A percentile compares a stretch with the other conserved stretches of the same genome.
Conservation (phyloP, 2,113 vertebrate species). For the Vicugna pacos region DNA sequence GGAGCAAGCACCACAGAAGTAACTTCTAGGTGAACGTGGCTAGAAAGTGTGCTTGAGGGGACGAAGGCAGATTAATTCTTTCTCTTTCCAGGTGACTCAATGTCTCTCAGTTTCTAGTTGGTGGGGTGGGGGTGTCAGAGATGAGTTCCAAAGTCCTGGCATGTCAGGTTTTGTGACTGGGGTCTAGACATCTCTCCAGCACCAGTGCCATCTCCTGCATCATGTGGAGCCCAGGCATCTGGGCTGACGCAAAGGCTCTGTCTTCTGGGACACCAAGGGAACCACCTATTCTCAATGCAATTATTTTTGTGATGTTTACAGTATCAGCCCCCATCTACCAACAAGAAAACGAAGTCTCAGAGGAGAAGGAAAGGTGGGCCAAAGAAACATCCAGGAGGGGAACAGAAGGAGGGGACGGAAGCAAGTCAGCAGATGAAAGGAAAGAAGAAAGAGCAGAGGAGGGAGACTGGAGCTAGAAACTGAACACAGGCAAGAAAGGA, state of each 20-base stretch:
- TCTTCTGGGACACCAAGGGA: not conserved
- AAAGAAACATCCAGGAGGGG: constrained; percentile 64
- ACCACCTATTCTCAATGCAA: constrained; percentile 66
- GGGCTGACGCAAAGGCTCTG: constrained; percentile 49
- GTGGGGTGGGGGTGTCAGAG: not conserved
- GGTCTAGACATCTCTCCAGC: not conserved
- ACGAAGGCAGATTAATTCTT: not conserved
- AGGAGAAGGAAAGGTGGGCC: constrained; percentile 67
- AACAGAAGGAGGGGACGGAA: constrained; percentile 59
- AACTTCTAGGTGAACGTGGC: not conserved
- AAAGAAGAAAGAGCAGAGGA: constrained; percentile 74
- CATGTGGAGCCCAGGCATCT: not conserved
- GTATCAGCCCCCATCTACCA: constrained; percentile 65
- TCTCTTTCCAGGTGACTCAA: not conserved
- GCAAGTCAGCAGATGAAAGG: constrained; percentile 61
- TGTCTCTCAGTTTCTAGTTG: not conserved
- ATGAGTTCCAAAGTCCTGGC: not conserved
- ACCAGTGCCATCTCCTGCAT: not conserved
- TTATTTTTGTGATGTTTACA: constrained; percentile 81
- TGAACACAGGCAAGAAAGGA: not conserved
- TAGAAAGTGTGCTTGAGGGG: not conserved
- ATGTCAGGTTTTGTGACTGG: not conserved
- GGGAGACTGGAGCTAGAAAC: constrained; percentile 60
- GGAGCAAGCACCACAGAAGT: not conserved
- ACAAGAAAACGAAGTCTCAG: constrained; percentile 74